phyloP scores from a whole-genome alignment of 2,797 vertebrate species.

The Acipenser oxyrinchus region DNA sequence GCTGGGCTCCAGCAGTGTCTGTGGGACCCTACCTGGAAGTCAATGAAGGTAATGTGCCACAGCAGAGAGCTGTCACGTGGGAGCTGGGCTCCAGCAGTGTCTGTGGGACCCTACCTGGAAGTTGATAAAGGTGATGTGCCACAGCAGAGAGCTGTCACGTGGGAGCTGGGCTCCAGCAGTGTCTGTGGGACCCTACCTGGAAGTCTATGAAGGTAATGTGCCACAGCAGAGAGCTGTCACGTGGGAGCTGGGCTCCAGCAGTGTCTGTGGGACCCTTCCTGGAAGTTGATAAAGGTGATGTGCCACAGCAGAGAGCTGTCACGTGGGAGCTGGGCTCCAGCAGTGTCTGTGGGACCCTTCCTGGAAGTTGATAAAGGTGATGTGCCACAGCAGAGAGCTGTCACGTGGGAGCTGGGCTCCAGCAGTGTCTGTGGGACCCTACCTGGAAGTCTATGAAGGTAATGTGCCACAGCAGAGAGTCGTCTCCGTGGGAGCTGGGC shows the following conservation, averaged over 20 bases:
- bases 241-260: no score
- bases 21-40: constrained; percentile 75
- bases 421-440: no score
- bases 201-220: constrained; percentile 12
- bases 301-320: no score
- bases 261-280: no score
- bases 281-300: no score
- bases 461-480: constrained; percentile 34
- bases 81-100: constrained; percentile 54
- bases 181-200: no score
- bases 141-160: constrained; percentile 35
- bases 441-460: no score
- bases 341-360: constrained; percentile 41
- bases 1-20: constrained; percentile 64
- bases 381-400: constrained; percentile 71
- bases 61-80: constrained; percentile 57
- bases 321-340: no score
- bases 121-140: not conserved
- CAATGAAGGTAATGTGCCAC: constrained; percentile 82
- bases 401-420: constrained; percentile 65
- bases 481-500: constrained; percentile 41
- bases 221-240: constrained; percentile 18
- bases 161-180: constrained; percentile 37
- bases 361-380: constrained; percentile 89
- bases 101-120: no score